Evolutionary conservation across 2,113 vertebrate genomes (phyloP), one percentile per base, ranked within the genome.

Genomic region (Clinocottus analis): DNA sequence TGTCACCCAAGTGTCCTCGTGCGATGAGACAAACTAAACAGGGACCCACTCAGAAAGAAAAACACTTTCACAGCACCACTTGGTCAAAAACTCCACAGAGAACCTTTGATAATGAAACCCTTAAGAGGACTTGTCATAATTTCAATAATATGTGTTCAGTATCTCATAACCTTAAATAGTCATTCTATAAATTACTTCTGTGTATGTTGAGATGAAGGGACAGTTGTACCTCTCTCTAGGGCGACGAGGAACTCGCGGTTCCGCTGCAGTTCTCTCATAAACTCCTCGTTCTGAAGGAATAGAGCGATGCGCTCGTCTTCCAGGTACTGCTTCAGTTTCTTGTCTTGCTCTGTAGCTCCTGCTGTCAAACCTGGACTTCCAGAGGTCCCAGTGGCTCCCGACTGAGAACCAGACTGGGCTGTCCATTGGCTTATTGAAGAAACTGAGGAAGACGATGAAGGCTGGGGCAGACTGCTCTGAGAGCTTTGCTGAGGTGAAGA

Each of bases 241-340:
- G 98, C 97, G 0, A 98, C 93, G 17, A 99, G 97, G 90, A 99
- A 99, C 78, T 99, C 98, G 0, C 96, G 90, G 90, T 99, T 99
- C 58, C 98, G 95, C 89, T 99, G 98, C 69, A 99, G 94, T 89
- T 99, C 98, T 87, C 93, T 97, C 98, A 99, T 98, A 85, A 99
- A 99, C 93, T 99, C 98, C 45, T 99, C 98, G 0, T 99, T 99
- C 90, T 99, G 98, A 85, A 99, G 93, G 86, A 99, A 99, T 12
- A 99, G 96, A 0, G 98, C 98, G 0, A 99, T 97, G 31, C 98
- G 95, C 91, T 99, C 98, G 0, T 99, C 98, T 47, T 99, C 96
- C 87, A 99, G 93, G 89, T 99, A 99, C 94, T 99, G 98, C 91
- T 97, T 99, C 89, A 97, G 95, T 4, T 95, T 96, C 49, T 95